Evolutionary conservation across 2,888 invertebrate species (phyloP).

Genomic region (Theretra japonica): DNA sequence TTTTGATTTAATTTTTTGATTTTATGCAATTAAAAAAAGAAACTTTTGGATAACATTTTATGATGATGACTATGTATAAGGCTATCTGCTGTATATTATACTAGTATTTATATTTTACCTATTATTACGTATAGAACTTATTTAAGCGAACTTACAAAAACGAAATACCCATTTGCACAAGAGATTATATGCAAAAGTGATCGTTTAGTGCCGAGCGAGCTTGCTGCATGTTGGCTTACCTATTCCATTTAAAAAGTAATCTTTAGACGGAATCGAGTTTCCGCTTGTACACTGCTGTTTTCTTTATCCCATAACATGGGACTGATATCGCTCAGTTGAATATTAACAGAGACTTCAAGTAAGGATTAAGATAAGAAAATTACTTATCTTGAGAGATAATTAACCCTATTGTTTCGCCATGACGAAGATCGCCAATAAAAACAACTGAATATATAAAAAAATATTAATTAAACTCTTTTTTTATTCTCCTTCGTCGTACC

Average conservation of each 20-base stretch:
- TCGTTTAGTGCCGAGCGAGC: not conserved
- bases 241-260: constrained; percentile 14
- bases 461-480: too few relatives aligned
- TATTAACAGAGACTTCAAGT: not conserved
- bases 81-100: too few relatives aligned
- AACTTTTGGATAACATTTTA: too few relatives aligned
- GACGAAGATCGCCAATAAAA: too few relatives aligned
- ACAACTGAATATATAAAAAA: too few relatives aligned
- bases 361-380: not conserved
- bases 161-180: not conserved
- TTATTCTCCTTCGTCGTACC: too few relatives aligned
- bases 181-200: constrained; percentile 10
- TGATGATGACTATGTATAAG: too few relatives aligned
- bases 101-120: too few relatives aligned
- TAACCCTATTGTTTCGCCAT: too few relatives aligned
- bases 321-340: not conserved
- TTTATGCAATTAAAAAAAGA: too few relatives aligned
- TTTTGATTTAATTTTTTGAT: too few relatives aligned
- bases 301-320: not conserved
- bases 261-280: constrained; percentile 2
- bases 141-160: not conserved
- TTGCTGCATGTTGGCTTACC: not conserved
- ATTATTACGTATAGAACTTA: not conserved
- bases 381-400: not conserved
- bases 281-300: not conserved